Evolutionary conservation across 2,113 vertebrate genomes (phyloP).

Genomic region (Aspidoscelis tigris): DNA sequence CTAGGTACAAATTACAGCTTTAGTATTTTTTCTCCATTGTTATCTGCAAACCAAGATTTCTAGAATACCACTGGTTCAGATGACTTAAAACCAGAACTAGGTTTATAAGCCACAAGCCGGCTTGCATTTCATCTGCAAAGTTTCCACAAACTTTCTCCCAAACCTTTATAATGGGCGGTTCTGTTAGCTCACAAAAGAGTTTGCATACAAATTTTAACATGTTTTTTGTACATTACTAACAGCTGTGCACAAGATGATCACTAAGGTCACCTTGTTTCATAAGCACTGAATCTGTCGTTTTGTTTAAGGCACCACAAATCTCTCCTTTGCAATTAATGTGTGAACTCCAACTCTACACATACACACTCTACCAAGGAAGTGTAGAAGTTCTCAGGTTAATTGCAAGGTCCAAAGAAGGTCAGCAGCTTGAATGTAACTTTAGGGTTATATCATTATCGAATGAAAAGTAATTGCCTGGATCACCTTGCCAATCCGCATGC

Average conservation of each 20-base stretch:
- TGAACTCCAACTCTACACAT: background rate
- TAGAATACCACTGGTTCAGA: background rate
- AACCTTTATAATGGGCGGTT: background rate
- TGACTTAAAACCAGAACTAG: no score
- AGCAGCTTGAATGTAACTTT: background rate
- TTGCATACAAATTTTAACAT: background rate
- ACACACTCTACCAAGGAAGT: background rate
- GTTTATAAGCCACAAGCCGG: no score
- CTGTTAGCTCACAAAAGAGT: background rate
- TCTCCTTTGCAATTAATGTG: constrained; percentile 7
- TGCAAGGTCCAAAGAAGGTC: constrained; percentile 5
- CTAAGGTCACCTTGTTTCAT: background rate
- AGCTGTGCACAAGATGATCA: background rate
- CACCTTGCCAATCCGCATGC: background rate
- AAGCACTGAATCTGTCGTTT: background rate
- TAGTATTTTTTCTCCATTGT: background rate
- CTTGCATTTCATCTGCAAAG: background rate
- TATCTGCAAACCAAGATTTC: background rate
- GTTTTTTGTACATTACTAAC: background rate
- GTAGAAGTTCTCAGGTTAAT: constrained; percentile 6
- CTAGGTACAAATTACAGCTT: background rate
- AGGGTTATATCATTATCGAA: background rate
- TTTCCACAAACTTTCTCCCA: background rate
- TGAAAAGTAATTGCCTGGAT: background rate
- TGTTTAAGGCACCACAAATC: background rate